Evolutionary conservation across 2,797 vertebrate species (phyloP), one percentile per base, ranked within the genome.

Genomic region (Gymnothorax javanicus): DNA sequence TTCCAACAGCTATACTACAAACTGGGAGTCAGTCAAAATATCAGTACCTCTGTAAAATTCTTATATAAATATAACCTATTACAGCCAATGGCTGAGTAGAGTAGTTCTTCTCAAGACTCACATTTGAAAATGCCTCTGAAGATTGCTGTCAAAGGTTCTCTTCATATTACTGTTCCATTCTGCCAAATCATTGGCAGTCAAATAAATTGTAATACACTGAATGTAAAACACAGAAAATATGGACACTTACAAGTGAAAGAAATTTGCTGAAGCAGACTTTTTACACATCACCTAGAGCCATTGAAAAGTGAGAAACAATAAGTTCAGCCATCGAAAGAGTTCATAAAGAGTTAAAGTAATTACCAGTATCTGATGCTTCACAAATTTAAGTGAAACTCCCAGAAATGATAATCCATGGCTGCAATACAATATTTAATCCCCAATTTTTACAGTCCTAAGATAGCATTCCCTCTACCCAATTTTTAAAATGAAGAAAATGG

Each of bases 401-500:
- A 73, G 84, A 54, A 56, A 56, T 56, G 23, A 57, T 85, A 7
- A 85, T 77, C 73, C 81, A 50, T 67, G 58, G 27, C 56, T 27
- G 71, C 60, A 33, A 67, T 25, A 82, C 57, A 15, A 82, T 60
- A 23, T 52, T 57, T 12, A 52, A 64, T 60, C 85, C 25, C 23
- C 33, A 9, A 25, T 3, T 81, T 86, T 43, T 50, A 62, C n/a
- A 1, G 75, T 81, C 0, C 82, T 58, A 33, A 54, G 85, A 86
- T 43, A 64, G 57, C 57, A 64, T 62, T 82, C 59, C 83, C 23
- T 43, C 2, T 73, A 54, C 84, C 54, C 64, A n/a, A 67, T 12
- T 67, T 62, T 83, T 69, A 60, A 86, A 79, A 60, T 62, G 20
- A 56, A 57, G 59, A 69, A 43, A 43, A 62, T 75, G 56, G 15